Percentiles rank a stretch among this genome's conserved stretches.
phyloP scores from a whole-genome alignment of 1,140 invertebrate species.

The Zaprionus ornatus region DNA sequence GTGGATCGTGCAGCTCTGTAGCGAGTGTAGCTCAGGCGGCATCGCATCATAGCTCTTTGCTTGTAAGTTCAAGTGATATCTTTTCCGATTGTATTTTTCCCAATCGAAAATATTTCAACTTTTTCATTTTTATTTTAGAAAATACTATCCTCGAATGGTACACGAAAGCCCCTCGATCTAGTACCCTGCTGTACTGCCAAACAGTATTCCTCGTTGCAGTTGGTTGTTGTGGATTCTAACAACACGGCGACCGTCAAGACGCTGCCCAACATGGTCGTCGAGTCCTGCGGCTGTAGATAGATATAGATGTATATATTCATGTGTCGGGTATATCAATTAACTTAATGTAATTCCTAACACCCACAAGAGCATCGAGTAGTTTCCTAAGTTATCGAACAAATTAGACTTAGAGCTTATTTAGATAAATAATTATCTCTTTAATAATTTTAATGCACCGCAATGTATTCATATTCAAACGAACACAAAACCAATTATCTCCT shows the following conservation, averaged over 20 bases:
- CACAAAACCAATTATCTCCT: slow-evolving; percentile 6
- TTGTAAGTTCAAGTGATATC: slow-evolving; percentile 84
- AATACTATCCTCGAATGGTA: slow-evolving; percentile 85
- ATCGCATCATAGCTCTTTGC: slow-evolving; percentile 88
- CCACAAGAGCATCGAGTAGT: slow-evolving; percentile 15
- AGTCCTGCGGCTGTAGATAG: slow-evolving; percentile 92
- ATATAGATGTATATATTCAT: slow-evolving; percentile 18
- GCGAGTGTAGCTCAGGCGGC: slow-evolving; percentile 88
- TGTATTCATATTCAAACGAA: slow-evolving; percentile 49
- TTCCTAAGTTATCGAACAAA: slow-evolving; percentile 56
- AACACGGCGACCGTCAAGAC: slow-evolving; percentile 90
- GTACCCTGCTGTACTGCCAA: slow-evolving; percentile 92
- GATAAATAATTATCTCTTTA: slow-evolving; percentile 32
- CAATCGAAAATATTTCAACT: neutral
- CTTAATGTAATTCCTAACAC: neutral
- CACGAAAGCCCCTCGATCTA: slow-evolving; percentile 85
- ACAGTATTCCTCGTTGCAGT: slow-evolving; percentile 89
- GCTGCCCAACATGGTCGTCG: slow-evolving; percentile 92
- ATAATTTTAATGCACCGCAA: slow-evolving; percentile 67
- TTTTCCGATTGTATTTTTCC: neutral
- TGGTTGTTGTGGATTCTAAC: slow-evolving; percentile 90
- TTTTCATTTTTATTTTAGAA: slow-evolving; percentile 85
- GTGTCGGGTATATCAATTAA: too few species aligned
- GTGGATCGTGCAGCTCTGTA: slow-evolving; percentile 89
- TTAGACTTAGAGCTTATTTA: slow-evolving; percentile 50